Evolutionary conservation across 30 jellyfish, hydroid and myxozoan species (phyloP).

Genomic region (Hydra vulgaris): DNA sequence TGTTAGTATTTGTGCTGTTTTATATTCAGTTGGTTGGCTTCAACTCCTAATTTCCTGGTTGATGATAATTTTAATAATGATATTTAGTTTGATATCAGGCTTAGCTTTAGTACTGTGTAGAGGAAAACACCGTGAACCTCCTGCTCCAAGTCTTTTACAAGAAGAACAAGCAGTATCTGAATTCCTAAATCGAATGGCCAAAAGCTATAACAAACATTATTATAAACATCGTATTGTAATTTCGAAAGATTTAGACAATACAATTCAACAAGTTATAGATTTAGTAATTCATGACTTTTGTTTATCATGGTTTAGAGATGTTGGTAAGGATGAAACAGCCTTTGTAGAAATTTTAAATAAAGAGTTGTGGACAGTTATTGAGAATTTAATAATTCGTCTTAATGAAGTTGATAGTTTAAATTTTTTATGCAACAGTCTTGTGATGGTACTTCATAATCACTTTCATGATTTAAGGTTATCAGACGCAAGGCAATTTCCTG

Average conservation of each 20-base stretch:
- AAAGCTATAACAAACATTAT: conserved; percentile 65
- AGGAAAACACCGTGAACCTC: conserved; percentile 88
- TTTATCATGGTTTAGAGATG: conserved; percentile 86
- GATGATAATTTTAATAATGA: conserved; percentile 24
- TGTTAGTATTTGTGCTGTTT: conserved; percentile 11
- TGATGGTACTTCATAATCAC: conserved; percentile 49
- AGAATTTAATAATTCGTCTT: conserved; percentile 62
- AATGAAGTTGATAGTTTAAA: conserved; percentile 72
- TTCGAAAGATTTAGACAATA: conserved; percentile 72
- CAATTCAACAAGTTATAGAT: conserved; percentile 81
- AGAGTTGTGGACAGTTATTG: conserved; percentile 83
- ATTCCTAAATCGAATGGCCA: conserved; percentile 53
- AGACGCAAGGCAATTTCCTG: conserved; percentile 75
- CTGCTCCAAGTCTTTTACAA: conserved; percentile 65
- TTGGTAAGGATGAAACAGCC: conserved; percentile 96
- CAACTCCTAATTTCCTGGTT: conserved; percentile 50
- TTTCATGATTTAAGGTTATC: conserved; percentile 87
- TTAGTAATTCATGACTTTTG: conserved; percentile 76
- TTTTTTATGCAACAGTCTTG: conserved; percentile 76
- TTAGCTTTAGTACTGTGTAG: conserved; percentile 71
- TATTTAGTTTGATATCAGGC: conserved; percentile 75
- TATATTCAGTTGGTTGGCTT: conserved; percentile 50
- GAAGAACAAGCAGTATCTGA: conserved; percentile 55
- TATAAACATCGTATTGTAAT: conserved; percentile 51
- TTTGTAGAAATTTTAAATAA: conserved; percentile 88